A percentile compares a stretch with the other conserved stretches of the same genome.
Conservation (phyloP, 2,113 vertebrate species). For the Bettongia penicillata region DNA sequence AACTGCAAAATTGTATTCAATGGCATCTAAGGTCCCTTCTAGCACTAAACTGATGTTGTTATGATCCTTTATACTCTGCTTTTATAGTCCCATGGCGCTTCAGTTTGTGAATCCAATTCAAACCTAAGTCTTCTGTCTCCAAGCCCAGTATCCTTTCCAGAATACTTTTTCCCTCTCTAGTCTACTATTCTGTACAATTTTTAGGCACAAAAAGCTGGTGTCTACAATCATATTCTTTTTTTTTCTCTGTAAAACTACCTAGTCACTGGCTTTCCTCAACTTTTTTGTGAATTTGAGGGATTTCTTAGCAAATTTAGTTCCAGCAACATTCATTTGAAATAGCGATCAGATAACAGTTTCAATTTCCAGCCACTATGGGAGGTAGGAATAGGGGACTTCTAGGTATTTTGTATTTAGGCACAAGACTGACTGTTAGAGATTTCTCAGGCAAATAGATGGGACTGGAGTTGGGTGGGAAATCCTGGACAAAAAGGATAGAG, state of each 20-base stretch:
- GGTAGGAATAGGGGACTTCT: not conserved
- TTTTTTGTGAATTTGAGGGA: not conserved
- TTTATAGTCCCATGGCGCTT: no score
- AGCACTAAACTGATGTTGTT: not conserved
- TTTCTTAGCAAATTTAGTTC: not conserved
- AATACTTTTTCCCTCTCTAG: not conserved
- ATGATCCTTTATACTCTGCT: no score
- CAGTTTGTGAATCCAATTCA: no score
- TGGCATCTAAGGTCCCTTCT: constrained; percentile 10
- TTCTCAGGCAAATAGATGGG: not conserved
- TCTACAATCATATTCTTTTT: not conserved
- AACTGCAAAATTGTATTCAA: not conserved
- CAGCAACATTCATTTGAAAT: not conserved
- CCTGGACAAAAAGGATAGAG: not conserved
- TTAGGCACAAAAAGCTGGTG: not conserved
- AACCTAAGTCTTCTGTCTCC: no score
- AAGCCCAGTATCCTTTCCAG: no score
- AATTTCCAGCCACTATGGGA: not conserved
- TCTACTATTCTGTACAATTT: not conserved
- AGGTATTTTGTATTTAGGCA: not conserved
- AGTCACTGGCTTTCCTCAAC: not conserved
- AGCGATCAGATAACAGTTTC: not conserved
- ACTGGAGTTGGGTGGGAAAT: not conserved
- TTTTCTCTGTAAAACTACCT: not conserved
- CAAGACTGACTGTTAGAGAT: not conserved